Conservation (phyloP, 2,888 invertebrate species). For the Hirtodrosophila histrioides region DNA sequence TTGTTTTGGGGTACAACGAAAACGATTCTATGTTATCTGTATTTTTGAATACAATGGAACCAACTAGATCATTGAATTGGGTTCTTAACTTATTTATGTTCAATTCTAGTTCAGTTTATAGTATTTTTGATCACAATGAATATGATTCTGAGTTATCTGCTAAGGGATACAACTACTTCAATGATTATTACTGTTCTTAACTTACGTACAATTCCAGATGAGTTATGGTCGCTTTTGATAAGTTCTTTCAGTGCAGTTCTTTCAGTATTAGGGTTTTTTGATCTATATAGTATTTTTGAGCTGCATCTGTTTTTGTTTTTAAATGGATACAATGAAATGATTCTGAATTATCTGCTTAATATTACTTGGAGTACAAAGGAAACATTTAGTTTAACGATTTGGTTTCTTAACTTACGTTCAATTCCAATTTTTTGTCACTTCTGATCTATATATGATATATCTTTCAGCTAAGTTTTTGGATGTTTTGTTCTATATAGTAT, state of each 20-base stretch:
- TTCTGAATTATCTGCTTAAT: too few species aligned
- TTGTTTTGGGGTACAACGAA: not conserved
- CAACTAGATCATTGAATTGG: not conserved
- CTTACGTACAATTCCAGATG: not conserved
- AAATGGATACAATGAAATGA: too few species aligned
- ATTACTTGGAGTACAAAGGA: too few species aligned
- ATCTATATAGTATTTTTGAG: too few species aligned
- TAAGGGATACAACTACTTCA: too few species aligned
- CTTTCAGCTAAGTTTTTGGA: constrained; percentile 5
- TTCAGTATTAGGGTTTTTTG: too few species aligned
- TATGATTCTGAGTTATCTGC: too few species aligned
- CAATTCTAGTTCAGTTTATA: not conserved
- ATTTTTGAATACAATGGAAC: not conserved
- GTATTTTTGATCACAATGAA: too few species aligned
- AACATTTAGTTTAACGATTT: not conserved
- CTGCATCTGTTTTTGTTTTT: too few species aligned
- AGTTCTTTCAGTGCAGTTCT: too few species aligned
- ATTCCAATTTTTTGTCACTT: not conserved
- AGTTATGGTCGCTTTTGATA: too few species aligned
- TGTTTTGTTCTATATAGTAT: constrained; percentile 18
- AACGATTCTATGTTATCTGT: constrained; percentile 30
- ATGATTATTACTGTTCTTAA: not conserved
- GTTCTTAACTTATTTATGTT: constrained; percentile 40
- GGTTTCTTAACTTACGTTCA: constrained; percentile 1
- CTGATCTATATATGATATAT: too few species aligned